phyloP scores from a whole-genome alignment of 2,113 vertebrate species.

The Misgurnus anguillicaudatus region DNA sequence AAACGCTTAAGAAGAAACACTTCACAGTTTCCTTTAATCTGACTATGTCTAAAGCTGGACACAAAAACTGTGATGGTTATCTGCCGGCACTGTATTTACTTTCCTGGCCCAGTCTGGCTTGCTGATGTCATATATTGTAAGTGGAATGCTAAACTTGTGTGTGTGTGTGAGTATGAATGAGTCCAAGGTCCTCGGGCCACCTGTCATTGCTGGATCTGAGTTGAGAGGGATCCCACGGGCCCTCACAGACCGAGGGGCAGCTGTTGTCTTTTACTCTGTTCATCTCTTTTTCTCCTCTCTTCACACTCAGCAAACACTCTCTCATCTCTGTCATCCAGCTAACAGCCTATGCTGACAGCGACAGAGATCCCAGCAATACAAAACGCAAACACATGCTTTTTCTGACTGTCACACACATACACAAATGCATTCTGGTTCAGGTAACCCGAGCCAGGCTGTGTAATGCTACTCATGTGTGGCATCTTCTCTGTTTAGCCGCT shows the following conservation, averaged over 20 bases:
- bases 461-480: constrained; percentile 64
- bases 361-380: constrained; percentile 21
- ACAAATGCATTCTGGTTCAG: constrained; percentile 3
- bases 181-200: constrained; percentile 53
- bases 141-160: neutral
- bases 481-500: constrained; percentile 61
- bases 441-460: constrained; percentile 53
- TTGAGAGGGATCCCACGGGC: constrained; percentile 34
- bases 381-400: constrained; percentile 13
- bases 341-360: constrained; percentile 51
- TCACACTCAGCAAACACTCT: constrained; percentile 26
- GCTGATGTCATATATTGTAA: constrained; percentile 16
- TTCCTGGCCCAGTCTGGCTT: constrained; percentile 22
- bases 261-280: constrained; percentile 27
- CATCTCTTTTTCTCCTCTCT: constrained; percentile 15
- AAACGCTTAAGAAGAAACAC: constrained; percentile 26
- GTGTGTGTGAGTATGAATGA: constrained; percentile 22
- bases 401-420: constrained; percentile 16
- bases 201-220: constrained; percentile 60
- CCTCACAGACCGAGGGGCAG: constrained; percentile 36
- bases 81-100: neutral
- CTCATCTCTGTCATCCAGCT: neutral
- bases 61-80: neutral
- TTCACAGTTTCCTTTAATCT: constrained; percentile 44
- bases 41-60: neutral